A percentile compares a stretch with the other conserved stretches of the same genome.
Conservation (phyloP, 2,797 vertebrate genomes). For the Chloroceryle amazona region DNA sequence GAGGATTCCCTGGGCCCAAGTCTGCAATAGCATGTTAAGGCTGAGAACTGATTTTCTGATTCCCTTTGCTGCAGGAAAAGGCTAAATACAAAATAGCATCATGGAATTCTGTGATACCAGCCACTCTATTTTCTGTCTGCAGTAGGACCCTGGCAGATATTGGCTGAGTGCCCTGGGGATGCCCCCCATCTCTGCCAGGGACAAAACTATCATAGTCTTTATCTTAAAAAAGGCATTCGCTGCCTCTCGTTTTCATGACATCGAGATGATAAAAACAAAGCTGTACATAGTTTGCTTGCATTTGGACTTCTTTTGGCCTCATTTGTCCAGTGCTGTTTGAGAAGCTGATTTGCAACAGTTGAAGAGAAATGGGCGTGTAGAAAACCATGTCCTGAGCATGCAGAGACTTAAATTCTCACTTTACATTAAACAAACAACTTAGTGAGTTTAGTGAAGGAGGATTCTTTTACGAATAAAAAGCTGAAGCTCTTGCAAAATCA, state of each 20-base stretch:
- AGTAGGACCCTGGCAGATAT: neutral
- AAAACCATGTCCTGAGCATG: neutral
- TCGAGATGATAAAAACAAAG: neutral
- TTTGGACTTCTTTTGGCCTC: neutral
- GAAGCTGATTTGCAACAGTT: neutral
- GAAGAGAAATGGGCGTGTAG: neutral
- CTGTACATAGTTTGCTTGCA: neutral
- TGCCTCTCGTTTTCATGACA: neutral
- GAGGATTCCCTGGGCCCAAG: neutral
- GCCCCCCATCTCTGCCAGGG: neutral
- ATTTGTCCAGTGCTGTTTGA: neutral
- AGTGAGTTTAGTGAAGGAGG: neutral
- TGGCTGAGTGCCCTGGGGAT: neutral
- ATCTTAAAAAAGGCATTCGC: neutral
- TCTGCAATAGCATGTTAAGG: neutral
- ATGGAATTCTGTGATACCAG: neutral
- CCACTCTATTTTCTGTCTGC: neutral
- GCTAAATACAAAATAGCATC: neutral
- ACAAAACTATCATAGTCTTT: neutral
- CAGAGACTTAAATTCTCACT: neutral
- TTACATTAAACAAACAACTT: neutral
- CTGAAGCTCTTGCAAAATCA: neutral
- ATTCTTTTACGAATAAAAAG: neutral
- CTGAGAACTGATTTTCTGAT: neutral
- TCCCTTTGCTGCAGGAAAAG: accelerated